Conservation (phyloP, 2,888 invertebrate species). For the Dorcus hopei region DNA sequence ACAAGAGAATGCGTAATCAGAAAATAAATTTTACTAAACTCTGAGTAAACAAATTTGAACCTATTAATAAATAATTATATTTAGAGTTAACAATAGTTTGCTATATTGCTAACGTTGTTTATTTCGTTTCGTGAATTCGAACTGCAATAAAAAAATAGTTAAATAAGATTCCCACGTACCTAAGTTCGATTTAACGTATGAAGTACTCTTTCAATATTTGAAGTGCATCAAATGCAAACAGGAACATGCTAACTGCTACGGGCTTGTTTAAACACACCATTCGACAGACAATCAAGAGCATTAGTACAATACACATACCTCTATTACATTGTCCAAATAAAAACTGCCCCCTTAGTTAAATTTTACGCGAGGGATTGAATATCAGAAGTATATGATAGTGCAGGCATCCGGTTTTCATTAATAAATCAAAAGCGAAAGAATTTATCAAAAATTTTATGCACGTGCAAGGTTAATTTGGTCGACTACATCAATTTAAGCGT, state of each 20-base stretch:
- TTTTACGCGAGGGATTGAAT: neutral
- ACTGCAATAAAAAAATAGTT: too few relatives aligned
- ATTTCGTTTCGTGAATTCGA: too few relatives aligned
- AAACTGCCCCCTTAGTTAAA: neutral
- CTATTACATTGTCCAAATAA: constrained; percentile 1
- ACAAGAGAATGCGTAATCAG: too few relatives aligned
- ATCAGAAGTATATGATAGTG: neutral
- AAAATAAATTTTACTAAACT: too few relatives aligned
- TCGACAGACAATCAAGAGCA: constrained; percentile 6
- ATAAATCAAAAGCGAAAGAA: neutral
- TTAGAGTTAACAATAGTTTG: too few relatives aligned
- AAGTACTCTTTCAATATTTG: constrained; percentile 5
- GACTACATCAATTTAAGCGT: neutral
- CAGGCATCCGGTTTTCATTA: neutral
- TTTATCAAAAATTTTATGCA: neutral
- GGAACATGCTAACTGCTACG: constrained; percentile 1
- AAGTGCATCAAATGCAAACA: constrained; percentile 5
- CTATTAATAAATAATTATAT: too few relatives aligned
- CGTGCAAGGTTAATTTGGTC: neutral
- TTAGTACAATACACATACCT: constrained; percentile 6
- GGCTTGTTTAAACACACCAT: constrained; percentile 7
- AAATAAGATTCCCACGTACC: too few relatives aligned
- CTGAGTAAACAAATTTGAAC: too few relatives aligned
- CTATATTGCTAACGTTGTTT: too few relatives aligned
- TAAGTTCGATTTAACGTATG: constrained; percentile 4